Conservation (phyloP, 92 coral and sea anemone genomes). For the Montipora capitata region DNA sequence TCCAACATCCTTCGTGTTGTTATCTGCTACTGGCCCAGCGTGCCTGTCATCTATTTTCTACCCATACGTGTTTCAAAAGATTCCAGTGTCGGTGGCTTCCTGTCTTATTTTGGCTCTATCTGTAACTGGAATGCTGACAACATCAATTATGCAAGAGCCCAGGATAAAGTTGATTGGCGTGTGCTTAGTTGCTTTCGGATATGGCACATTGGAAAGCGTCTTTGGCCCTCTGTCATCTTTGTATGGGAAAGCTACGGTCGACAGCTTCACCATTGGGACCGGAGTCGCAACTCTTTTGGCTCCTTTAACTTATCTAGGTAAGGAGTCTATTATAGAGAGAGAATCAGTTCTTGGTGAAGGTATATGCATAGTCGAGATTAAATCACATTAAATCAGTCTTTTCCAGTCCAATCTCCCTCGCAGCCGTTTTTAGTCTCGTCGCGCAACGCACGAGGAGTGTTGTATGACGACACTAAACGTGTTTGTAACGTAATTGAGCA, state of each 20-base stretch:
- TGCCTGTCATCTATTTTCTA: not conserved
- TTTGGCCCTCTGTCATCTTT: slow-evolving; percentile 13
- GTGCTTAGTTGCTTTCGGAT: slow-evolving; percentile 24
- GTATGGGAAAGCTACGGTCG: not conserved
- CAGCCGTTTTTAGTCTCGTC: too few species aligned
- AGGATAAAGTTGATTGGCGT: not conserved
- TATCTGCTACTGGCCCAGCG: slow-evolving; percentile 21
- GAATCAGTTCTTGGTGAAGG: too few species aligned
- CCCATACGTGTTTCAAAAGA: slow-evolving; percentile 6
- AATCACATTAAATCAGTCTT: too few species aligned
- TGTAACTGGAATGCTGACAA: slow-evolving; percentile 15
- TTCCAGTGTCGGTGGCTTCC: slow-evolving; percentile 12
- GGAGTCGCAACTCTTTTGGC: not conserved
- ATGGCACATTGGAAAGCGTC: not conserved
- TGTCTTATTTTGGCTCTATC: not conserved
- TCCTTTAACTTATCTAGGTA: slow-evolving; percentile 2
- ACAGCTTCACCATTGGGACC: not conserved
- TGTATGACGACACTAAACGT: too few species aligned
- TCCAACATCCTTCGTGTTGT: slow-evolving; percentile 9
- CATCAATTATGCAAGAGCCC: slow-evolving; percentile 9
- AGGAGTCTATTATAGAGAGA: not conserved
- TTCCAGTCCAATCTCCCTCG: not conserved
- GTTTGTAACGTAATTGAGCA: too few species aligned
- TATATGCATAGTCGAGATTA: too few species aligned
- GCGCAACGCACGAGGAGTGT: too few species aligned